Conservation (phyloP, 2,888 invertebrate genomes). For the Himalopsyche kuldschensis region DNA sequence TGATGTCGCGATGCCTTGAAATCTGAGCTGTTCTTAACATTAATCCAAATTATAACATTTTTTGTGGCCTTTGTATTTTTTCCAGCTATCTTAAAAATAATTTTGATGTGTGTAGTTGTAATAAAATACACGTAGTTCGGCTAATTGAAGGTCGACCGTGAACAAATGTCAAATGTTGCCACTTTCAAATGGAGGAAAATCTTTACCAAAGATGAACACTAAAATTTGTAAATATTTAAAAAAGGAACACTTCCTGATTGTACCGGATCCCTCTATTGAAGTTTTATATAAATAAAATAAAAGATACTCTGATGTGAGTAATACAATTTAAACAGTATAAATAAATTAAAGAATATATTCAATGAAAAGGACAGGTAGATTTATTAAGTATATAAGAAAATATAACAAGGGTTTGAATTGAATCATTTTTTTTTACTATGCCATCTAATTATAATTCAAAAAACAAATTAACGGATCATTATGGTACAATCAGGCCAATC, state of each 20-base stretch:
- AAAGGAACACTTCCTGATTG: not conserved
- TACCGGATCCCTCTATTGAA: not conserved
- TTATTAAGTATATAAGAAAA: too few relatives aligned
- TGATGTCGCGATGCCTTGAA: slow-evolving; percentile 29
- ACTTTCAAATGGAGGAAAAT: not conserved
- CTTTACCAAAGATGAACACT: not conserved
- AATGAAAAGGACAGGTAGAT: too few relatives aligned
- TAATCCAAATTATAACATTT: slow-evolving; percentile 19
- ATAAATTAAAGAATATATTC: too few relatives aligned
- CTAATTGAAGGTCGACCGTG: not conserved
- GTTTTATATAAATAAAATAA: too few relatives aligned
- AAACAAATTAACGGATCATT: too few relatives aligned
- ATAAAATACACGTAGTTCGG: not conserved
- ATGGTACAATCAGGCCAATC: too few relatives aligned
- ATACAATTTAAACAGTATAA: too few relatives aligned
- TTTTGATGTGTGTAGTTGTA: not conserved
- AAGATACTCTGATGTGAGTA: too few relatives aligned
- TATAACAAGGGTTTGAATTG: too few relatives aligned
- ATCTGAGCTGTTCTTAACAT: slow-evolving; percentile 28
- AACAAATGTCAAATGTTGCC: not conserved
- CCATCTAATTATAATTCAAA: too few relatives aligned
- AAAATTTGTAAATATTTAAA: not conserved
- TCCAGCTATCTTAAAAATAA: slow-evolving; percentile 3
- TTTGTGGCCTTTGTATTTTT: slow-evolving; percentile 29
- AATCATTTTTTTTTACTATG: too few relatives aligned